Conservation (phyloP, 2,113 vertebrate species). For the Dasyurus viverrinus region DNA sequence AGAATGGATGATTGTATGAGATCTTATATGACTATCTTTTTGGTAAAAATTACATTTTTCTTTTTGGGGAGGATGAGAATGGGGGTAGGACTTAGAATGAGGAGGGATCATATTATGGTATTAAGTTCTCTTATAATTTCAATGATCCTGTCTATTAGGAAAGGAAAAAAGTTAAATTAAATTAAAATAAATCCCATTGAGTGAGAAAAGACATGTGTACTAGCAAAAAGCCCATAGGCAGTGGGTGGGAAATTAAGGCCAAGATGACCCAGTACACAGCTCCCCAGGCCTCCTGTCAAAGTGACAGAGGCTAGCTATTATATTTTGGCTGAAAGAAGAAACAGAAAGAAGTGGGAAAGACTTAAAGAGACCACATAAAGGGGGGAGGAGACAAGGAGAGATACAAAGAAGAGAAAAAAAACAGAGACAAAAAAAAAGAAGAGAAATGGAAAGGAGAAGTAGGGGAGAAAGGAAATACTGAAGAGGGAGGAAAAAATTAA, state of each 20-base stretch:
- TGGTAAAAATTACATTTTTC: background rate
- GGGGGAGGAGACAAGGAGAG: background rate
- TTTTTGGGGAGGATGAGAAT: background rate
- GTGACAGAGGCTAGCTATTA: background rate
- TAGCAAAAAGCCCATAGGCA: background rate
- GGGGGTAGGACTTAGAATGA: background rate
- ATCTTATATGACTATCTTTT: background rate
- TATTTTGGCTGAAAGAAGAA: background rate
- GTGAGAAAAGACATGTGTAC: background rate
- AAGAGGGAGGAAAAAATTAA: background rate
- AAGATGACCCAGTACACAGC: background rate
- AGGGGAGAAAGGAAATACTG: too few relatives aligned
- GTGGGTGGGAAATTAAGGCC: background rate
- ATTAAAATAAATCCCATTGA: background rate
- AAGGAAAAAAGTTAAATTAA: background rate
- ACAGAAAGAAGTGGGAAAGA: background rate
- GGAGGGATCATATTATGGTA: background rate
- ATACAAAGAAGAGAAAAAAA: background rate
- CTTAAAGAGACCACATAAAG: background rate
- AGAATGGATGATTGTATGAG: background rate
- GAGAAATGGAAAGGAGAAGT: background rate
- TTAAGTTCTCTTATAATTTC: background rate
- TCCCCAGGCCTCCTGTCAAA: background rate
- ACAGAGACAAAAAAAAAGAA: background rate
- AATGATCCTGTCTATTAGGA: background rate